These are phyloP conservation scores for Pantala flavescens DNA, from an alignment of 1,140 invertebrate genomes.

Conservation along the genomic window DNA sequence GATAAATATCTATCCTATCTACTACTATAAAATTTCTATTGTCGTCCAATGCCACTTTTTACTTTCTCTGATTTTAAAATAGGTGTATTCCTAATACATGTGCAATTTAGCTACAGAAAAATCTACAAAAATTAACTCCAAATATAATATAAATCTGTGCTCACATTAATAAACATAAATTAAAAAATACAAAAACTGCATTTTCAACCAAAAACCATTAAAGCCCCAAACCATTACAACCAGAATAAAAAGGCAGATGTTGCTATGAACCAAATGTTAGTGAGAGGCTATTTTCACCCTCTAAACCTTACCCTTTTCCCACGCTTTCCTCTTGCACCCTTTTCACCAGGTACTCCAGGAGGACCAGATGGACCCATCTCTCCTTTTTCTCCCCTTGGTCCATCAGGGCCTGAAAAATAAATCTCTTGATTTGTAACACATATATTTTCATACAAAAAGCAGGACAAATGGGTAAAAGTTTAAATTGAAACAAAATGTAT, in stretches of 20 bases:
- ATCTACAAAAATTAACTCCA: background rate
- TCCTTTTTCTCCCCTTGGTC: constrained; percentile 65
- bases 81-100: background rate
- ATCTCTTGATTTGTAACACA: background rate
- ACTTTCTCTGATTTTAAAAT: background rate
- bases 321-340: constrained; percentile 67
- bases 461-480: too few species aligned
- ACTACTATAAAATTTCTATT: background rate
- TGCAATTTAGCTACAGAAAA: background rate
- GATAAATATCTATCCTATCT: background rate
- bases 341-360: constrained; percentile 60
- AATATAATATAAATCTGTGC: background rate
- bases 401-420: constrained; percentile 32
- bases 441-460: too few species aligned
- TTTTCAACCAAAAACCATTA: background rate
- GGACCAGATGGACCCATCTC: constrained; percentile 60
- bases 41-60: background rate
- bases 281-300: background rate
- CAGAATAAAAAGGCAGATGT: background rate
- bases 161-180: background rate
- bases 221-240: background rate
- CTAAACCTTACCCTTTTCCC: constrained; percentile 69
- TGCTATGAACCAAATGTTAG: background rate
- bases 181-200: constrained; percentile 15
- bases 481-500: too few species aligned